A percentile compares a stretch with the other conserved stretches of the same genome.
These are phyloP conservation scores for Falco peregrinus DNA, from an alignment of 2,797 vertebrate species.

Conservation along the genomic window DNA sequence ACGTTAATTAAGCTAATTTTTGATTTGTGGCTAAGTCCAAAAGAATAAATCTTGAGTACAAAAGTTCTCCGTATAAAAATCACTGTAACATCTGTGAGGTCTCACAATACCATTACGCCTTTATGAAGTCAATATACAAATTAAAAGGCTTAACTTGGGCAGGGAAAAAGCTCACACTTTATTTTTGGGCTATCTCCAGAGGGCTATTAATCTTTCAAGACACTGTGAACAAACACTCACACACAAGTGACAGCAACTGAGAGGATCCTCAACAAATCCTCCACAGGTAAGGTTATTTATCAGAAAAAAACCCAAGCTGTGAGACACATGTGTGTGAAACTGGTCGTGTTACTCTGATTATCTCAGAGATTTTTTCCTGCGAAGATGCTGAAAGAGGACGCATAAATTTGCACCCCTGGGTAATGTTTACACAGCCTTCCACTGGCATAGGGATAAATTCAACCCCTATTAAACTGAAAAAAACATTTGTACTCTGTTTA, in stretches of 20 bases:
- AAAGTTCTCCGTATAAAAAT: slow-evolving; percentile 11
- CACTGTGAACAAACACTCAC: neutral
- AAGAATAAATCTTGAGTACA: slow-evolving; percentile 20
- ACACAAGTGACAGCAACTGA: neutral
- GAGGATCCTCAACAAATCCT: neutral
- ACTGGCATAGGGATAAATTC: neutral
- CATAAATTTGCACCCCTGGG: neutral
- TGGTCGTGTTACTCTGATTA: neutral
- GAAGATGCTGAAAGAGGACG: neutral
- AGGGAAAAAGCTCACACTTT: neutral
- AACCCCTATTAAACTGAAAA: neutral
- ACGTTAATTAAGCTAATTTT: slow-evolving; percentile 11
- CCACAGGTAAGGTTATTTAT: neutral
- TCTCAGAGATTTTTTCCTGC: neutral
- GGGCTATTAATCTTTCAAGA: neutral
- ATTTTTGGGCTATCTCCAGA: neutral
- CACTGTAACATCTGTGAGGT: neutral
- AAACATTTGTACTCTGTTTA: neutral
- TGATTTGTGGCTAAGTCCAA: neutral
- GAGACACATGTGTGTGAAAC: neutral
- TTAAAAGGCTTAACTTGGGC: slow-evolving; percentile 18
- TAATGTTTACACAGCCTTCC: neutral
- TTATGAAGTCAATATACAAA: slow-evolving; percentile 18
- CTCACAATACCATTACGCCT: neutral
- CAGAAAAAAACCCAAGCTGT: neutral